Base-by-base conservation (phyloP, 2,888 invertebrate species). In the Embidobia sp. region DNA sequence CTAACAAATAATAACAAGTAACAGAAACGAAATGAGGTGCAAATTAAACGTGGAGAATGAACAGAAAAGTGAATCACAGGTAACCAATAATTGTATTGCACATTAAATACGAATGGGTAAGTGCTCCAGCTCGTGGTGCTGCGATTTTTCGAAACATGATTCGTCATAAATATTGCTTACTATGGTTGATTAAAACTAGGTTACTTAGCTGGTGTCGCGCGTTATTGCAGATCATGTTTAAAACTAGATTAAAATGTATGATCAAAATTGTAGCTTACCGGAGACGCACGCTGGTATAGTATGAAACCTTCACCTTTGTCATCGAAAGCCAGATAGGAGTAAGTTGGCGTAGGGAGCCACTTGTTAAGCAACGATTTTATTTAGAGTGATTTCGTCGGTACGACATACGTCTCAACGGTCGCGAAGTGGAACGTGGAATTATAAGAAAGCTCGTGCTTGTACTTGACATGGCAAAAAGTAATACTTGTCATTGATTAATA, bases 291-390 rank as follows among this genome's bases (percentile, higher is more conserved):
- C 82, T 80, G 84, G 69, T 75, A 78, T 85, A 86, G 84, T 81
- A 79, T 82, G 75, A 83, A 85, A 87, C 89, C 88, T 84, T 84
- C 87, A 89, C 88, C 88, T 66, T 79, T 84, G 83, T 80, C 83
- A 83, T 83, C 83, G 81, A 83, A 84, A 87, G 83, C 85, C 82
- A 79, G 81, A 77, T 79, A 74, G n/a, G n/a, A n/a, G 59, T 79
- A 78, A 82, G 61, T 81, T 78, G 67, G 79, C 61, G 76, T 48
- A 82, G 81, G 82, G 85, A 87, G 85, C 82, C 81, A 83, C 79
- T 83, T 83, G 85, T 85, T 86, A 84, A 86, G 86, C 87, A 86
- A 87, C 66, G 40, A 46, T 27, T 15, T 22, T 4, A 6, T 22
- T 22, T 22, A 6, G 22, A 4, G 22, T 4, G 6, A 22, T 22